Percentiles rank a stretch among this genome's conserved stretches.
phyloP scores from a whole-genome alignment of 2,113 vertebrate species.

The Gorsachius goisagi region DNA sequence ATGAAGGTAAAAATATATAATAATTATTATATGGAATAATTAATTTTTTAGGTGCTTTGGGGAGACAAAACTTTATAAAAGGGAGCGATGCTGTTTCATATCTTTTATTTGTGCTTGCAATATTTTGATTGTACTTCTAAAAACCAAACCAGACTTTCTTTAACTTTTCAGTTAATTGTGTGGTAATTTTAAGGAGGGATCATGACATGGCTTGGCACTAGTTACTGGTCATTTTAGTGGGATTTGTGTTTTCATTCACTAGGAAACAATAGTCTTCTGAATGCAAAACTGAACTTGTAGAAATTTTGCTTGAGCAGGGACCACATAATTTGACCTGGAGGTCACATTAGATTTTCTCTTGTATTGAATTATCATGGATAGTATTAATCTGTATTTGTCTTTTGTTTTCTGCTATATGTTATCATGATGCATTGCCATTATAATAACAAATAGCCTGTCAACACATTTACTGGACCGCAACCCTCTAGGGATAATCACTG shows the following conservation, averaged over 20 bases:
- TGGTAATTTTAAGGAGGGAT: neutral
- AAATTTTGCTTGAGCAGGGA: neutral
- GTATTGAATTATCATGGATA: neutral
- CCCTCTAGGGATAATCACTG: conserved; percentile 71
- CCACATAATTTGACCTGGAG: neutral
- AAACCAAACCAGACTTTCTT: neutral
- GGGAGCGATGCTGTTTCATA: neutral
- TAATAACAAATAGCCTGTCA: conserved; percentile 73
- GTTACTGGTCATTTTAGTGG: neutral
- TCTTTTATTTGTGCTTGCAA: neutral
- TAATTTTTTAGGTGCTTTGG: neutral
- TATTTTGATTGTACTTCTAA: neutral
- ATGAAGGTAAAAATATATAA: neutral
- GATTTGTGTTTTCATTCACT: neutral
- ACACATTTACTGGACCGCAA: conserved; percentile 69
- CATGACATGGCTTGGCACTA: neutral
- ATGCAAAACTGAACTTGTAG: neutral
- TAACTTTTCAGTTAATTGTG: neutral
- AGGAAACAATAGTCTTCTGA: neutral
- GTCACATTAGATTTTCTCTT: neutral
- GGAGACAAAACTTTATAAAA: neutral
- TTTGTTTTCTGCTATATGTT: conserved; percentile 43
- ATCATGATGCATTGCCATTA: conserved; percentile 48
- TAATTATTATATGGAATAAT: neutral
- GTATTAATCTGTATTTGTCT: conserved; percentile 46